Base-by-base conservation (phyloP, 1,140 invertebrate species). In the Laupala kohalensis region DNA sequence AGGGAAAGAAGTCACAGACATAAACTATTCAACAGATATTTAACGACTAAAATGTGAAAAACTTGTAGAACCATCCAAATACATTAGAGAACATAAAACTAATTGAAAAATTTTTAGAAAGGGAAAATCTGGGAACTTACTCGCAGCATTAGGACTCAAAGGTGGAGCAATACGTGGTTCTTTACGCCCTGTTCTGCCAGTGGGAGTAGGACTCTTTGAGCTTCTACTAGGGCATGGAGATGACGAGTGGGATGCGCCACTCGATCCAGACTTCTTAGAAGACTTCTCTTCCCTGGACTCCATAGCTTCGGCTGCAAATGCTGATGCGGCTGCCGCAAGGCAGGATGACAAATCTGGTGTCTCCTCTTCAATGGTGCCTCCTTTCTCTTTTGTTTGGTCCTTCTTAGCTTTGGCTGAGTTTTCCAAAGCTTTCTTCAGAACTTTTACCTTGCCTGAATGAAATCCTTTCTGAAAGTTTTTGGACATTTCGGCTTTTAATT, bases 261-360 rank as follows among this genome's bases (percentile, higher is more conserved):
- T 29, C 69, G 66, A 53, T 67, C 74, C 30, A 72, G 65, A n/a
- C n/a, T 68, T 68, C 19, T 68, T 73, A 5, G 76, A 66, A 70
- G 27, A 53, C 37, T 53, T 53, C 19, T 69, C 62, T 70, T 70
- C 25, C 70, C 71, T n/a, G 70, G n/a, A 12, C 69, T 65, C 71
- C 70, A 74, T 73, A 70, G 72, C 78, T 25, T 78, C 78, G 67
- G 77, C 75, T 69, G 80, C 77, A 66, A 82, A 75, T 63, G 80
- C 80, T 67, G 75, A 79, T 24, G 78, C 81, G 63, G 80, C 77
- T 70, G 81, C 81, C 26, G 81, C 81, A 27, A 82, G 74, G 74
- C 79, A 81, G 24, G 76, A 79, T 13, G 79, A 80, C 67, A 82
- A 75, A 69, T 79, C 78, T 72, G 77, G 76, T 70, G 76, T 79